phyloP scores from a whole-genome alignment of 2,888 invertebrate genomes.

The Siphlonurus alternatus region DNA sequence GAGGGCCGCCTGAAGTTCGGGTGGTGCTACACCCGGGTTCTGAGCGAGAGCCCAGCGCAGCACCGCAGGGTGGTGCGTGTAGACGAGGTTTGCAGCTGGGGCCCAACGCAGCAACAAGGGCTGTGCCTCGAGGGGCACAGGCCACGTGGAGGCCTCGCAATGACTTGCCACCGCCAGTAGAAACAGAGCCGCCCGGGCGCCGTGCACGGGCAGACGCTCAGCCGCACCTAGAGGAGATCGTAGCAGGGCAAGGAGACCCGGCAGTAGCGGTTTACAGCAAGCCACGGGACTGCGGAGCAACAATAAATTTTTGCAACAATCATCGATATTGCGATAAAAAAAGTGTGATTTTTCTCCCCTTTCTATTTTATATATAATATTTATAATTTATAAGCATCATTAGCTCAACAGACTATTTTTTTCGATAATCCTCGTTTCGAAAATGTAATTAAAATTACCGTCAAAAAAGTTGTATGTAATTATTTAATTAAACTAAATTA shows the following conservation, averaged over 20 bases:
- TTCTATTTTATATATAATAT: too few species aligned
- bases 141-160: not conserved
- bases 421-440: too few species aligned
- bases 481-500: too few species aligned
- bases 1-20: not conserved
- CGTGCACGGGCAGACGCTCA: not conserved
- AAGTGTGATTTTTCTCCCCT: too few species aligned
- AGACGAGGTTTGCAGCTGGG: not conserved
- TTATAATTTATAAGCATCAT: too few species aligned
- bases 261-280: not conserved
- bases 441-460: too few species aligned
- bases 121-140: not conserved
- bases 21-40: not conserved
- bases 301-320: too few species aligned
- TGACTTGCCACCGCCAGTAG: not conserved
- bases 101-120: not conserved
- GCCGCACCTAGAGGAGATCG: not conserved
- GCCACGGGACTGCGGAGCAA: too few species aligned
- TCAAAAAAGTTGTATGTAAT: too few species aligned
- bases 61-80: not conserved
- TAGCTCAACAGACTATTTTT: too few species aligned
- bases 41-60: not conserved
- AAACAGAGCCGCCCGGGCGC: not conserved
- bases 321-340: too few species aligned
- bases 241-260: not conserved